Evolutionary conservation across 2,888 invertebrate species (phyloP).

Genomic region (Volucella inanis): DNA sequence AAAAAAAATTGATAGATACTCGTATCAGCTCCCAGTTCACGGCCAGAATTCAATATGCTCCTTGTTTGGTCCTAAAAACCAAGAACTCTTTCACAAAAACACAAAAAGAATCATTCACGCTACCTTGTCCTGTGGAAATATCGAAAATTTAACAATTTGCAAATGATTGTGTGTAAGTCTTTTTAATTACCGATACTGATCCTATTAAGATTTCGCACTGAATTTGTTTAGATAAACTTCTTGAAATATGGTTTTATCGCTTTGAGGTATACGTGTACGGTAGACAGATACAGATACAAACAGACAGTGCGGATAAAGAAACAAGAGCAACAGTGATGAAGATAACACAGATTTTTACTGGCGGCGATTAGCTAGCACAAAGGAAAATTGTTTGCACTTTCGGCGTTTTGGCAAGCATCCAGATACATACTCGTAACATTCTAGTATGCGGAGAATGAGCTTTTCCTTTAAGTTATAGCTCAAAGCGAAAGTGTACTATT

Average conservation of each 20-base stretch:
- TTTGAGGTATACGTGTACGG: neutral
- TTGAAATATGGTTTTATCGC: conserved; percentile 39
- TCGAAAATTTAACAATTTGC: neutral
- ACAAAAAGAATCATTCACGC: neutral
- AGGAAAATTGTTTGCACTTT: conserved; percentile 68
- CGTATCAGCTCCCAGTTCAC: conserved; percentile 50
- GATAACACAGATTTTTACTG: conserved; percentile 38
- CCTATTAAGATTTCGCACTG: conserved; percentile 20
- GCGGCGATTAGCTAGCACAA: conserved; percentile 61
- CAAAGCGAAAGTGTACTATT: conserved; percentile 44
- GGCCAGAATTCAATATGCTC: conserved; percentile 46
- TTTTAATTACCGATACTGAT: conserved; percentile 42
- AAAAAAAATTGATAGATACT: neutral
- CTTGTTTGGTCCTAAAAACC: neutral
- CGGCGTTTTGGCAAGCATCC: conserved; percentile 66
- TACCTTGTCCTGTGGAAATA: conserved; percentile 5
- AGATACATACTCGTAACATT: conserved; percentile 22
- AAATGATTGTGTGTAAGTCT: conserved; percentile 42
- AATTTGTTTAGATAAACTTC: conserved; percentile 33
- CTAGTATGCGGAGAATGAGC: conserved; percentile 44
- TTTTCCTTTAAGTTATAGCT: conserved; percentile 19
- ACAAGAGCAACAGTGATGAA: neutral
- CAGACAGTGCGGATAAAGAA: neutral
- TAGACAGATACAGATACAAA: conserved; percentile 2
- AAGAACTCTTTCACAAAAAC: neutral